Base-by-base conservation (phyloP, 2,797 vertebrate species). In the Lithobates sylvaticus region DNA sequence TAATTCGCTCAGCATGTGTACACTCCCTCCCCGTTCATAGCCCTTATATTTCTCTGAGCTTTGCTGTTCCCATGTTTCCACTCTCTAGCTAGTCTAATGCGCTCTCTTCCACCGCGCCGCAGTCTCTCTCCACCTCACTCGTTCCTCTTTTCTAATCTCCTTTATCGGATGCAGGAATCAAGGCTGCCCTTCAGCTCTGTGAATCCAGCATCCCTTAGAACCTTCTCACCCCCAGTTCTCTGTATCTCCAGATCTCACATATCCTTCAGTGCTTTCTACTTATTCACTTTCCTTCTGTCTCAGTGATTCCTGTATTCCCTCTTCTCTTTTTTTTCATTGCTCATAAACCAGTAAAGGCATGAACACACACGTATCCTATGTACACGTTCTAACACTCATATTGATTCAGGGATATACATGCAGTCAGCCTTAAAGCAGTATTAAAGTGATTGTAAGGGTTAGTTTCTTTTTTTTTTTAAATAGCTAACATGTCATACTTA, bases 81-180 rank as follows among this genome's bases (percentile, higher is more conserved):
- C 10, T 69, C 50, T 78, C 75, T 67, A 7, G 23, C 6, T 21
- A 32, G 68, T 54, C 42, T 36, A 10, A 70, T 83, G 26, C 69
- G 74, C 50, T 65, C 10, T 67, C 29, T 78, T 73, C 58, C 10
- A 16, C 64, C 39, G 65, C 74, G 21, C 26, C n/a, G 26, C 70
- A 29, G 71, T 42, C 34, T 70, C 9, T 76, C 72, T 68, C 12
- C 71, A 44, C 44, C 72, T 82, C 50, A 70, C 47, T 61, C 39
- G 42, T 34, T 69, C 10, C 83, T 78, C 18, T 78, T 42, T 68
- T 84, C 79, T 86, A 78, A 86, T 86, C 73, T 36, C 50, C 10
- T 77, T 83, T 78, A 86, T 86, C 85, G 83, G 21, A 78, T 86
- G 68, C 26, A 65, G 54, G 23, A 73, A 86, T 77, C 50, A 82